Conservation (phyloP, 2,797 vertebrate species). For the Chelidonichthys spinosus region DNA sequence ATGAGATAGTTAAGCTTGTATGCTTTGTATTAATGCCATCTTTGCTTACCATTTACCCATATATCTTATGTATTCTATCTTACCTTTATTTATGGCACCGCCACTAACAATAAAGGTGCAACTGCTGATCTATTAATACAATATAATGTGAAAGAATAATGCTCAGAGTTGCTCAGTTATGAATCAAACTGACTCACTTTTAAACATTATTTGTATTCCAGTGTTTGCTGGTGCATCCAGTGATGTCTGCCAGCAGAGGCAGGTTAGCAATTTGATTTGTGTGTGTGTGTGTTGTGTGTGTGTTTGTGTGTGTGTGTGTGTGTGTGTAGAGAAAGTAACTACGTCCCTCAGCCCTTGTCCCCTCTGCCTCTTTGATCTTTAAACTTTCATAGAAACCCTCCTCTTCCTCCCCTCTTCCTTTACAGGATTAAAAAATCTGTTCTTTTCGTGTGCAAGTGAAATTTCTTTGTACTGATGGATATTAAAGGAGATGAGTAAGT, state of each 20-base stretch:
- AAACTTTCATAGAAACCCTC: slow-evolving; percentile 16
- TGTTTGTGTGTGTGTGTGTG: slow-evolving; percentile 6
- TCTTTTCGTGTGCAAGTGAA: neutral
- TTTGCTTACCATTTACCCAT: neutral
- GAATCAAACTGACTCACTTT: slow-evolving; percentile 32
- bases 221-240: slow-evolving; percentile 26
- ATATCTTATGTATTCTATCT: neutral
- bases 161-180: slow-evolving; percentile 13
- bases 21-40: neutral
- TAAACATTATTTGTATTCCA: slow-evolving; percentile 41
- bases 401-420: slow-evolving; percentile 3
- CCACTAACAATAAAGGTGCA: neutral
- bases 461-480: neutral
- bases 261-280: slow-evolving; percentile 46
- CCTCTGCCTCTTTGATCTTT: slow-evolving; percentile 18
- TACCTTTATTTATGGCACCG: neutral
- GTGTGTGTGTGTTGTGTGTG: neutral
- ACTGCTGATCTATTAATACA: slow-evolving; percentile 10
- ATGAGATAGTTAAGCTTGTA: neutral
- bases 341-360: slow-evolving; percentile 8
- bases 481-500: no score
- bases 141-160: slow-evolving; percentile 10
- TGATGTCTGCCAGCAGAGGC: slow-evolving; percentile 38
- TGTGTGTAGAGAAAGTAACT: slow-evolving; percentile 3
- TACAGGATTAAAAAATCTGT: neutral